Conservation (phyloP, 2,797 vertebrate genomes). For the Sebastes alutus region DNA sequence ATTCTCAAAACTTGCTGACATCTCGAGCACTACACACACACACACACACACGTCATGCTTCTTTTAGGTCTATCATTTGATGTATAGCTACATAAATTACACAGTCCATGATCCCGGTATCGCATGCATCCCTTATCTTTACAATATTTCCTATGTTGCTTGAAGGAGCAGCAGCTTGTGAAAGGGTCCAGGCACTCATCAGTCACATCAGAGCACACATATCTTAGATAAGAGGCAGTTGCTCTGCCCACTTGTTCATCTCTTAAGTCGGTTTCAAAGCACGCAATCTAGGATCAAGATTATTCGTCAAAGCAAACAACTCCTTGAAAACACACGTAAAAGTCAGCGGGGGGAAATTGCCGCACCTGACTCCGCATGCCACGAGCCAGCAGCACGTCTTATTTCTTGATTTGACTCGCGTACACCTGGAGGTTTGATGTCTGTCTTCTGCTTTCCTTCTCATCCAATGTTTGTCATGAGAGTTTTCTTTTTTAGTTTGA, state of each 20-base stretch:
- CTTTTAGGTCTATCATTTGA: background rate
- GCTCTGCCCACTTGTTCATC: background rate
- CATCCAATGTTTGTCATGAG: slow-evolving; percentile 15
- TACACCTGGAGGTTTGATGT: slow-evolving; percentile 57
- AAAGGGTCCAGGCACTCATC: background rate
- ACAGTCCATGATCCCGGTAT: background rate
- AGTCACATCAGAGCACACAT: background rate
- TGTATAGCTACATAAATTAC: background rate
- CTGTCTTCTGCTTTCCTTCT: slow-evolving; percentile 16
- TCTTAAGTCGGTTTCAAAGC: slow-evolving; percentile 4
- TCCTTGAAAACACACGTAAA: slow-evolving; percentile 6
- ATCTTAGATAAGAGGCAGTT: background rate
- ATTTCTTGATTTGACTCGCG: slow-evolving; percentile 57
- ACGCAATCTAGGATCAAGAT: background rate
- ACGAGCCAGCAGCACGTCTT: slow-evolving; percentile 44
- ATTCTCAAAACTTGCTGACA: background rate
- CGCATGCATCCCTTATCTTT: background rate
- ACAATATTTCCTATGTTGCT: background rate
- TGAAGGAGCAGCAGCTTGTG: slow-evolving; percentile 6
- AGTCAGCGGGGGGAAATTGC: slow-evolving; percentile 38
- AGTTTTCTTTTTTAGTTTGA: slow-evolving; percentile 22
- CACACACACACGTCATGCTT: background rate
- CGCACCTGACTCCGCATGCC: slow-evolving; percentile 60
- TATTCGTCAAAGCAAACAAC: slow-evolving; percentile 16
- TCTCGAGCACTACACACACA: background rate